Evolutionary conservation across 2,888 invertebrate genomes (phyloP), one percentile per base, ranked within the genome.

Genomic region (Hypselothyrea guttata): DNA sequence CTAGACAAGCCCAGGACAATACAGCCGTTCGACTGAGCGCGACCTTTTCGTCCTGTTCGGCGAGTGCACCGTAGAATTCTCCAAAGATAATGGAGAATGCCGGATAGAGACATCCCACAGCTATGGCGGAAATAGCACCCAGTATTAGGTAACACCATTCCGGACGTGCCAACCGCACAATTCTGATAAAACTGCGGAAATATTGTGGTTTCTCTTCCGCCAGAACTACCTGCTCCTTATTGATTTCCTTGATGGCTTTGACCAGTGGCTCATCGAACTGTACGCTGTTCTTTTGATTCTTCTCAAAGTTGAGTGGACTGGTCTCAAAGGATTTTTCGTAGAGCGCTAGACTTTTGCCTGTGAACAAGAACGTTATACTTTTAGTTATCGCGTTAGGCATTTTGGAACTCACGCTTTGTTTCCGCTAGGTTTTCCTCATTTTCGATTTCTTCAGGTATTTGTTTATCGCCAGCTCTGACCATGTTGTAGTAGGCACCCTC

Each of bases 21-120:
- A 91, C 83, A 1, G 92, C 91, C 0, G 94, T 93, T 61, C 93
- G 90, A 0, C 87, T 70, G 5, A 93, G 88, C 0, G 94, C 93
- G 30, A 90, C 91, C 0, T 91, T 91, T 8, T 90, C 90, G 66
- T 94, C 92, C 1, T 91, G 87, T 54, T 91, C 89, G 1, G 94
- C 92, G 74, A 95, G 91, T 67, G 94, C 93, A 91, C 93, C 93
- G 76, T 95, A 94, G 7, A 95, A 93, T 85, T 95, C 95, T 37
- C 95, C 95, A 79, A 95, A 95, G 1, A 95, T 91, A 0, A 95
- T 91, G 0, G 95, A 94, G 82, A 95, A 95, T 4, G 93, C 92
- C 0, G 95, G 95, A 84, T 95, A 94, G 0, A 94, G 92, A 0
- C 93, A 91, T 0, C 96, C 96, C 1, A 94, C 94, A 7, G 92